These are phyloP conservation scores for Indicator maculatus DNA, from an alignment of 2,113 vertebrate species.

Conservation along the genomic window DNA sequence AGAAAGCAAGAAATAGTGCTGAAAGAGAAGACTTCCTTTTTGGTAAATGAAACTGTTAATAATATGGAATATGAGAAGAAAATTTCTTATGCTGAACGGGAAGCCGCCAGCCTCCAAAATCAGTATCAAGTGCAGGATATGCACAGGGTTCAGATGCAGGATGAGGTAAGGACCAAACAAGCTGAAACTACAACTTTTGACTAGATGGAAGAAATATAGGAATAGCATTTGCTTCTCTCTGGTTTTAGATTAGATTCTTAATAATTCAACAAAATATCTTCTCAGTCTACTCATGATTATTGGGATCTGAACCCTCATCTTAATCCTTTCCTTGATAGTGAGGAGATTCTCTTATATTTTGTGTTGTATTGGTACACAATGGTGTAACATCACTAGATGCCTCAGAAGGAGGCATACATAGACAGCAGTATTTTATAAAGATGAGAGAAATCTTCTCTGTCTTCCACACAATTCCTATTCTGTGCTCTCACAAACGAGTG, in stretches of 20 bases:
- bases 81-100: conserved; percentile 76
- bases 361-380: background rate
- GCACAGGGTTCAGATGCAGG: conserved; percentile 76
- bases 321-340: background rate
- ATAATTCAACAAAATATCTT: background rate
- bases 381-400: background rate
- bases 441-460: background rate
- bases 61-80: conserved; percentile 88
- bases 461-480: background rate
- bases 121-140: conserved; percentile 81
- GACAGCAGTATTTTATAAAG: background rate
- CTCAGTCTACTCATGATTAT: background rate
- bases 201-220: background rate
- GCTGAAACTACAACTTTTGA: background rate
- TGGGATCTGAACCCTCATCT: background rate
- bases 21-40: conserved; percentile 83
- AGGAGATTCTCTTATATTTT: background rate
- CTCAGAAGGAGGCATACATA: background rate
- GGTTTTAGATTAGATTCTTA: background rate
- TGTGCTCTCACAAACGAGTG: background rate
- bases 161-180: conserved; percentile 76
- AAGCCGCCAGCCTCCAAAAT: conserved; percentile 74
- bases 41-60: conserved; percentile 85
- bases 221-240: background rate
- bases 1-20: conserved; percentile 80